Evolutionary conservation across 1,140 invertebrate species (phyloP).

Genomic region (Halesus radiatus): DNA sequence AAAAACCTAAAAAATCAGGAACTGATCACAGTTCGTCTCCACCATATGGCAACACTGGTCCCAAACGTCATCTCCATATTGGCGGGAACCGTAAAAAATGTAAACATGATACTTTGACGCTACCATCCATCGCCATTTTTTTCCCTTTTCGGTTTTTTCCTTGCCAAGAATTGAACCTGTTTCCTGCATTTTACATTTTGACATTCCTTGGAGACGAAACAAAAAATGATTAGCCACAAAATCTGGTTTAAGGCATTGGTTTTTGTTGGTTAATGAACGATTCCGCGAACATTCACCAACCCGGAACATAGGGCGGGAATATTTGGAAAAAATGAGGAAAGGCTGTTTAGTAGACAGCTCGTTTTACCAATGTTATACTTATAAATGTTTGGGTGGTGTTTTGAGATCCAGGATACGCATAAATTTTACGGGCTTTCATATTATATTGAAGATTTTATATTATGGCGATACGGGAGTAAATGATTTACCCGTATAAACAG

Average conservation of each 20-base stretch:
- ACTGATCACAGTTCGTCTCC: not conserved
- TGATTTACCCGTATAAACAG: too few species aligned
- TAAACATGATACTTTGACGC: constrained; percentile 51
- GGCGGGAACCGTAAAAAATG: constrained; percentile 38
- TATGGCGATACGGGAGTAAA: too few species aligned
- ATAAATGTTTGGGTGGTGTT: too few species aligned
- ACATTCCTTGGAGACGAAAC: constrained; percentile 46
- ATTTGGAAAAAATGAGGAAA: constrained; percentile 9
- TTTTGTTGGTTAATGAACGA: constrained; percentile 53
- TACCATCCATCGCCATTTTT: constrained; percentile 40
- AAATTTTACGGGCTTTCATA: too few species aligned
- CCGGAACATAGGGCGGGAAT: constrained; percentile 31
- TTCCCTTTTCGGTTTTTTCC: constrained; percentile 38
- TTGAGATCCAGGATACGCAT: too few species aligned
- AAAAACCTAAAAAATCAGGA: constrained; percentile 19
- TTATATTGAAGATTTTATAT: too few species aligned
- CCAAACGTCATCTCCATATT: constrained; percentile 29
- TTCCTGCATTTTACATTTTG: constrained; percentile 51
- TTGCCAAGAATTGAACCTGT: constrained; percentile 43
- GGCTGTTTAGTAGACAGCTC: too few species aligned
- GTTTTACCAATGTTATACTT: too few species aligned
- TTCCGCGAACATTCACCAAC: constrained; percentile 23
- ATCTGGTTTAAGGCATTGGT: constrained; percentile 38
- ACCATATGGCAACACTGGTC: constrained; percentile 39
- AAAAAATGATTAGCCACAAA: constrained; percentile 52